phyloP scores from a whole-genome alignment of 2,797 vertebrate genomes.

The Diceros bicornis region DNA sequence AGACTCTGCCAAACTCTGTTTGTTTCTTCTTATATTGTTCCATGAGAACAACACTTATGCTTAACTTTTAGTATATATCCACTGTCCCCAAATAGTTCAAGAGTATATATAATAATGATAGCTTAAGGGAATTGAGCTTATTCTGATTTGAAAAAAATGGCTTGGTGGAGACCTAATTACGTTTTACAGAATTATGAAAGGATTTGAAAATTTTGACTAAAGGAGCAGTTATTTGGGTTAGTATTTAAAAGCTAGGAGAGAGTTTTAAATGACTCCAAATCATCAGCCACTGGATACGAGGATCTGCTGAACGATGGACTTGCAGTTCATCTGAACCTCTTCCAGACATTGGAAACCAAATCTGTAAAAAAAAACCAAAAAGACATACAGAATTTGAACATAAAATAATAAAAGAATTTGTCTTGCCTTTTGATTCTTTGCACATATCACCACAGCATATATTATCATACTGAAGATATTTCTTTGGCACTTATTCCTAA shows the following conservation, averaged over 20 bases:
- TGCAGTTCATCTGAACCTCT: not conserved
- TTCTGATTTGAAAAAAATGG: conserved; percentile 36
- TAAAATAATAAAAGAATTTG: conserved; percentile 51
- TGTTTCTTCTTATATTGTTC: not conserved
- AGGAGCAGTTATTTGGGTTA: not conserved
- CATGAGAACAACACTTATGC: not conserved
- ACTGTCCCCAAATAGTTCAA: not conserved
- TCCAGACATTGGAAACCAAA: not conserved
- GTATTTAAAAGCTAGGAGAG: conserved; percentile 25
- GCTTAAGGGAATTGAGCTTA: conserved; percentile 35
- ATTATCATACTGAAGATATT: not conserved
- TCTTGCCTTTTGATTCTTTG: not conserved
- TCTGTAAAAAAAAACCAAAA: not conserved
- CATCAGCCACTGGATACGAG: not conserved
- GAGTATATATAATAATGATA: not conserved
- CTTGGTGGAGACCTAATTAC: conserved; percentile 45
- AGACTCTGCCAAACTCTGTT: not conserved
- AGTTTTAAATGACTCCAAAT: not conserved
- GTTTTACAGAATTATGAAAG: conserved; percentile 36
- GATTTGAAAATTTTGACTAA: conserved; percentile 38
- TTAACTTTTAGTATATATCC: not conserved
- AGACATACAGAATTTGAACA: not conserved
- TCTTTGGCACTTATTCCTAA: not conserved
- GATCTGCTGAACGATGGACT: not conserved
- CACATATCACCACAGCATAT: not conserved